A percentile compares a stretch with the other conserved stretches of the same genome.
Evolutionary conservation across 2,888 invertebrate genomes (phyloP).

Genomic region (Hololepta plana): DNA sequence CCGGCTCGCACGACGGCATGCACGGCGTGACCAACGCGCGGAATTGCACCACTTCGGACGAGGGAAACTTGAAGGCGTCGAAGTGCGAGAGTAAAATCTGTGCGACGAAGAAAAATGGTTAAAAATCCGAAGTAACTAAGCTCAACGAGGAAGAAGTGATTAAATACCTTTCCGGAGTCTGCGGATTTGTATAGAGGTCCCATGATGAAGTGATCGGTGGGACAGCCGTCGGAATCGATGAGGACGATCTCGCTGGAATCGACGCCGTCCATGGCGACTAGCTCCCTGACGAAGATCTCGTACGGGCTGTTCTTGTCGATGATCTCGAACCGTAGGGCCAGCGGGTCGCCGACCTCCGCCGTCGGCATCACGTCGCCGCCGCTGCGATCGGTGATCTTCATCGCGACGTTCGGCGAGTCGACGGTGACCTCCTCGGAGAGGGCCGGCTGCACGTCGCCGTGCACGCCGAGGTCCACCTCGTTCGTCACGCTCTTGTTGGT

Average conservation of each 20-base stretch:
- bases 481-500: constrained; percentile 89
- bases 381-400: constrained; percentile 77
- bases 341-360: constrained; percentile 83
- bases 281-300: constrained; percentile 86
- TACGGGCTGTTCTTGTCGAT: constrained; percentile 84
- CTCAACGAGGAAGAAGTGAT: not conserved
- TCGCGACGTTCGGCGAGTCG: constrained; percentile 86
- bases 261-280: constrained; percentile 87
- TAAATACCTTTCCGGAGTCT: constrained; percentile 54
- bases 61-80: constrained; percentile 93
- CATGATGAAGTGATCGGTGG: constrained; percentile 88
- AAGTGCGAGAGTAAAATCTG: constrained; percentile 77
- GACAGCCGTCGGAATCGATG: constrained; percentile 82
- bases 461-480: constrained; percentile 77
- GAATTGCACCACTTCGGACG: constrained; percentile 88
- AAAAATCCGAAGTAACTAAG: no score
- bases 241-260: constrained; percentile 84
- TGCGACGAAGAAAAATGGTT: no score
- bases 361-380: constrained; percentile 71
- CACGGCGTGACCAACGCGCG: constrained; percentile 89
- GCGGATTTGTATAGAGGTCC: constrained; percentile 75
- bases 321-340: constrained; percentile 82
- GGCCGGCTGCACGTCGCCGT: constrained; percentile 70
- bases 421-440: constrained; percentile 82
- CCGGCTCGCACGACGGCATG: constrained; percentile 84